Conservation (phyloP, 2,113 vertebrate genomes). For the Pluvialis apricaria region DNA sequence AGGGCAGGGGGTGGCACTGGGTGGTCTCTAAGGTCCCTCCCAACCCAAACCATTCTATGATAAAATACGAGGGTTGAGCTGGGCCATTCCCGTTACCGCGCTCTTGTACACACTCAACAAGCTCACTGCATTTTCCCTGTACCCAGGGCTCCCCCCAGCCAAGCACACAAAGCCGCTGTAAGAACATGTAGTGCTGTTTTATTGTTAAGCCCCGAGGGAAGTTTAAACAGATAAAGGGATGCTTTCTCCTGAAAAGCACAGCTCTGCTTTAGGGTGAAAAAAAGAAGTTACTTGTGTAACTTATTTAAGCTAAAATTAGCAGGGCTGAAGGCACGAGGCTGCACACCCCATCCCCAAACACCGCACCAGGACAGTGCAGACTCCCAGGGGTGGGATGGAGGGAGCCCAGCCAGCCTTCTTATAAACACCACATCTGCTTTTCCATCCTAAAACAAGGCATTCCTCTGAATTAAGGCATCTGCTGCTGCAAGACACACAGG, state of each 20-base stretch:
- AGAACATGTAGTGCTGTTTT: conserved; percentile 5
- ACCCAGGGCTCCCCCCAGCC: not conserved
- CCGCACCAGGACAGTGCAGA: fast-evolving
- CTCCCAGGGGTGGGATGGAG: not conserved
- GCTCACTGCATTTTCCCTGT: conserved; percentile 8
- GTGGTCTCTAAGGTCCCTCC: too few species aligned
- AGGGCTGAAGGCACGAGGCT: not conserved
- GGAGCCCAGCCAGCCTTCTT: too few species aligned
- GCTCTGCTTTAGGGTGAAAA: not conserved
- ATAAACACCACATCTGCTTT: too few species aligned
- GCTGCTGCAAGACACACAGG: not conserved
- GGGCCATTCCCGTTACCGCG: conserved; percentile 24
- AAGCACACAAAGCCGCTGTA: not conserved
- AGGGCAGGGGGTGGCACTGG: not conserved
- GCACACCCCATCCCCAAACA: not conserved
- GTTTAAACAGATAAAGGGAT: not conserved
- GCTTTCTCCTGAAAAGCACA: not conserved
- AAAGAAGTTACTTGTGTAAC: not conserved
- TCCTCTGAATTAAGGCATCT: not conserved
- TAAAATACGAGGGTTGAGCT: not conserved
- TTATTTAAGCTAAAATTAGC: not conserved
- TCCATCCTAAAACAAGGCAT: not conserved
- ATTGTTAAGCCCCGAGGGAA: not conserved
- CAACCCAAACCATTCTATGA: not conserved
- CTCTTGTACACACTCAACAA: conserved; percentile 32